Percentiles rank a stretch among this genome's conserved stretches.
phyloP scores from a whole-genome alignment of 2,888 invertebrate species.

The Sesia apiformis region DNA sequence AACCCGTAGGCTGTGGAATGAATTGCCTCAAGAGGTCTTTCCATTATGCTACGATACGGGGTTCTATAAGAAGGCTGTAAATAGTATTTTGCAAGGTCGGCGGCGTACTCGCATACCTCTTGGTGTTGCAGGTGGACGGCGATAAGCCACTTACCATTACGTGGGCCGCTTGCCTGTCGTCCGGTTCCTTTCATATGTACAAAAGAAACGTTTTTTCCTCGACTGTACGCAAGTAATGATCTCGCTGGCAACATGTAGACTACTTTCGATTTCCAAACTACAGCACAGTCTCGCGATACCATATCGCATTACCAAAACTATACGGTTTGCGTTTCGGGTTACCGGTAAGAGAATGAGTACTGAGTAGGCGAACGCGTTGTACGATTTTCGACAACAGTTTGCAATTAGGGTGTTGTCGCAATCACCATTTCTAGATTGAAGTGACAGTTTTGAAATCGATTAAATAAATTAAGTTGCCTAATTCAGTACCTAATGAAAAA shows the following conservation, averaged over 20 bases:
- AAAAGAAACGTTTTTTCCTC: conserved; percentile 12
- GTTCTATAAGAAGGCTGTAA: too few species aligned
- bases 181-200: neutral
- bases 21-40: too few species aligned
- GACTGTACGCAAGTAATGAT: conserved; percentile 18
- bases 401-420: neutral
- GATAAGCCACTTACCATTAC: too few species aligned
- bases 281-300: conserved; percentile 19
- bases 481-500: too few species aligned
- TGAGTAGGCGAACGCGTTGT: conserved; percentile 7
- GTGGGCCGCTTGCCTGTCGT: too few species aligned
- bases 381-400: conserved; percentile 2
- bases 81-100: too few species aligned
- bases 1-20: too few species aligned
- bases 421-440: neutral
- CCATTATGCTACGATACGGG: too few species aligned
- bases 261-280: conserved; percentile 60
- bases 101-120: too few species aligned
- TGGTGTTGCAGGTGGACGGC: too few species aligned
- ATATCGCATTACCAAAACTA: conserved; percentile 40
- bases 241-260: conserved; percentile 36
- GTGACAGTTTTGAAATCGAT: too few species aligned
- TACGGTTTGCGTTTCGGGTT: conserved; percentile 23
- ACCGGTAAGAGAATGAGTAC: conserved; percentile 2
- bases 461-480: too few species aligned